These are phyloP conservation scores for Nixonia krombeini DNA, from an alignment of 1,140 invertebrate species.

Conservation along the genomic window DNA sequence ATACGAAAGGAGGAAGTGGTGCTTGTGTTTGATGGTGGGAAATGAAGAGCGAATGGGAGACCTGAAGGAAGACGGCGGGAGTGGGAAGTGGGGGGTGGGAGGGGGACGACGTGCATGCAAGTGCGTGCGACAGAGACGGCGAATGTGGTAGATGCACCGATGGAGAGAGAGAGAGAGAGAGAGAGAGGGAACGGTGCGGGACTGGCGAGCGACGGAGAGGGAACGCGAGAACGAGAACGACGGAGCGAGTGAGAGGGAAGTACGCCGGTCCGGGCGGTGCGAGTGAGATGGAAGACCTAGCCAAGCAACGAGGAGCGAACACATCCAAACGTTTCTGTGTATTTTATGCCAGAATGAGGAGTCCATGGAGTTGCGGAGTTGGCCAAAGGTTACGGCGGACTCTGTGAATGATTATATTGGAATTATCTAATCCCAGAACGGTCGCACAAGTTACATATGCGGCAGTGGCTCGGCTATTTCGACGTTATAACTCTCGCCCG, in stretches of 20 bases:
- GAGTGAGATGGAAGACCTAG: slow-evolving; percentile 1
- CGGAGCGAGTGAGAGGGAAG: slow-evolving; percentile 10
- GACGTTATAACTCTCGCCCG: slow-evolving; percentile 24
- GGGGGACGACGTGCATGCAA: background rate
- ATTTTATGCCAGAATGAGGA: slow-evolving; percentile 25
- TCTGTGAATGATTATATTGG: slow-evolving; percentile 55
- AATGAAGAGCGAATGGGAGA: slow-evolving; percentile 5
- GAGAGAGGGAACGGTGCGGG: slow-evolving; percentile 17
- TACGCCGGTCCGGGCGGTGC: slow-evolving; percentile 4
- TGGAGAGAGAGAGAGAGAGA: slow-evolving; percentile 11
- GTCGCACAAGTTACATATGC: too few species aligned
- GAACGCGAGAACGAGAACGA: slow-evolving; percentile 14
- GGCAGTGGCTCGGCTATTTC: slow-evolving; percentile 34
- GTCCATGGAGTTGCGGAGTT: slow-evolving; percentile 44
- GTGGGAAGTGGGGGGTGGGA: background rate
- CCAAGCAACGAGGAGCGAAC: slow-evolving; percentile 12
- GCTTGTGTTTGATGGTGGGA: background rate
- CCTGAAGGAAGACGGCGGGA: background rate
- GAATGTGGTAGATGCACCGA: slow-evolving; percentile 15
- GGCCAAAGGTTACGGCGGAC: slow-evolving; percentile 57
- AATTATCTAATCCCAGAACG: slow-evolving; percentile 57
- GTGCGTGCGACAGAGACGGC: slow-evolving; percentile 7
- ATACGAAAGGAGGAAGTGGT: slow-evolving; percentile 5
- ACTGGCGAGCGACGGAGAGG: slow-evolving; percentile 7
- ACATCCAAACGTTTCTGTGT: slow-evolving; percentile 16